Evolutionary conservation across 2,113 vertebrate genomes (phyloP), one percentile per base, ranked within the genome.

Genomic region (Ellobius talpinus): DNA sequence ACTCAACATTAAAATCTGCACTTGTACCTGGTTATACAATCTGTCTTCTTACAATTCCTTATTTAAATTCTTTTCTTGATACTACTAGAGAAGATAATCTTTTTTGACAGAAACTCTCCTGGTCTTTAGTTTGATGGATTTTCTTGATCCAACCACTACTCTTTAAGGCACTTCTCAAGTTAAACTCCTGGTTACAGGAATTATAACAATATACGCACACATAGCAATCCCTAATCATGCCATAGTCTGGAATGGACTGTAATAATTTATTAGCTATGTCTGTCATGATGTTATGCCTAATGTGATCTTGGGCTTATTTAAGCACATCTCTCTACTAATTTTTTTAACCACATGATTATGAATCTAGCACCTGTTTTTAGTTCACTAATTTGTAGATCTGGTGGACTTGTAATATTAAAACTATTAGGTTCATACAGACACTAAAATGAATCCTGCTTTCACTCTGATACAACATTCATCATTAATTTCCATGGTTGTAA

Each of bases 401-500:
- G 14, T 24, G 52, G 39, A 79, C 21, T n/a, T 52, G 26, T 21
- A 78, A 93, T 73, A 47, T 52, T 88, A 36, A 33, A 70, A 33
- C 5, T 10, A 61, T 66, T 21, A 42, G 65, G 6, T 88, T 92
- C 42, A 82, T 16, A 52, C 21, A 45, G 31, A 52, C 70, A 17
- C 50, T 50, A 14, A 66, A 36, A n/a, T 13, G 33, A 92, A 74
- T 14, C 4, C 14, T 17, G 2, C 33, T 87, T 84, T 36, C 3
- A 13, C 21, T 82, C 13, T 19, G n/a, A 58, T 58, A 21, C 55
- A 58, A 58, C 55, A 21, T 58, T 58, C 17, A 58, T 19, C 55
- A 58, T 76, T 88, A 65, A 55, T 95, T 68, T 93, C 78, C 86
- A 10, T 68, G 50, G 74, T 39, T 42, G 36, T 61, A 52, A 42